A percentile compares a stretch with the other conserved stretches of the same genome.
Conservation (phyloP, 2,888 invertebrate genomes). For the Oscheius sp. region DNA sequence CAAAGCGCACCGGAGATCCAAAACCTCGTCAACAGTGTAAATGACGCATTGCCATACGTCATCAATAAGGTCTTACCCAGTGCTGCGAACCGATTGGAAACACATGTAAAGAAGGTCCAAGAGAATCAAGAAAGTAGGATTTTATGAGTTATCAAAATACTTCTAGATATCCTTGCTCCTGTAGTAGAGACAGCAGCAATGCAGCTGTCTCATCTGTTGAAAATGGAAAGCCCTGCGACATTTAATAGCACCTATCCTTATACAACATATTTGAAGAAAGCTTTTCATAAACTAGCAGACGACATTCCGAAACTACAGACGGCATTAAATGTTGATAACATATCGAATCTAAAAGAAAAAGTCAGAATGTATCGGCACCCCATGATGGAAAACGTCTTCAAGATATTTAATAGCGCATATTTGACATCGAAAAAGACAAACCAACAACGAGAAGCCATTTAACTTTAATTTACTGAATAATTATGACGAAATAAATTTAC, state of each 20-base stretch:
- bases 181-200: conserved; percentile 18
- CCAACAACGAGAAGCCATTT: neutral
- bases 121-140: conserved; percentile 5
- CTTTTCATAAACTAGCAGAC: conserved; percentile 16
- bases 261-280: conserved; percentile 10
- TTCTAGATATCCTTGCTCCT: conserved; percentile 19
- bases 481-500: too few species aligned
- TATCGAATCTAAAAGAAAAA: neutral
- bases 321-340: neutral
- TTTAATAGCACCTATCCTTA: conserved; percentile 6
- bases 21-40: conserved; percentile 14
- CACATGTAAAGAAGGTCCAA: neutral
- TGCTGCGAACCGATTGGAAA: neutral
- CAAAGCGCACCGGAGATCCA: conserved; percentile 4
- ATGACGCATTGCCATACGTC: conserved; percentile 22
- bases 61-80: neutral
- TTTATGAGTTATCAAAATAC: neutral
- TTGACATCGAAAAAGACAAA: neutral
- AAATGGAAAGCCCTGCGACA: neutral
- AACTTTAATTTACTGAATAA: neutral
- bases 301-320: conserved; percentile 13
- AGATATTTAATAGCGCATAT: conserved; percentile 12
- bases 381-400: conserved; percentile 8
- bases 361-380: conserved; percentile 7
- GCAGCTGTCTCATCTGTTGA: conserved; percentile 14